Percentiles rank a stretch among this genome's conserved stretches.
phyloP scores from a whole-genome alignment of 2,888 invertebrate species.

The Neuroscelio doddi region DNA sequence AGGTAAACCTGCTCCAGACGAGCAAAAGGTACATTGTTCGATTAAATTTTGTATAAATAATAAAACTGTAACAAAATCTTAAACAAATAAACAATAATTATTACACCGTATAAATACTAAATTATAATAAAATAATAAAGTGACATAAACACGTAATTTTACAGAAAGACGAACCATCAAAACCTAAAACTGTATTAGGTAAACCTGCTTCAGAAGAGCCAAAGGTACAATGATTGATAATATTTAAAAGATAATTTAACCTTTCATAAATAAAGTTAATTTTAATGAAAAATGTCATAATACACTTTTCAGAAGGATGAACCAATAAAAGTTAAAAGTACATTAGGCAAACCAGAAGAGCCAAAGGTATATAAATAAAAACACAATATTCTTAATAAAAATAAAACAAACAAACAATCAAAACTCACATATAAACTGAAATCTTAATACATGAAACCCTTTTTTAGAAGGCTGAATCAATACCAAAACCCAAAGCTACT shows the following conservation, averaged over 20 bases:
- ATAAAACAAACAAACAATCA: not conserved
- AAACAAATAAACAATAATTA: too few relatives aligned
- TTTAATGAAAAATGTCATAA: slow-evolving; percentile 23
- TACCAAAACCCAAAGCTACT: slow-evolving; percentile 39
- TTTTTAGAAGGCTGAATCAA: slow-evolving; percentile 43
- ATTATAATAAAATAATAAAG: not conserved
- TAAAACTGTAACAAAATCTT: too few relatives aligned
- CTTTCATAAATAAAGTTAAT: not conserved
- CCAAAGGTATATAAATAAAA: slow-evolving; percentile 32
- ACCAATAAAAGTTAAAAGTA: slow-evolving; percentile 48
- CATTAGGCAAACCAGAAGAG: slow-evolving; percentile 41
- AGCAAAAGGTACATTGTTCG: slow-evolving; percentile 52
- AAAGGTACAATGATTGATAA: slow-evolving; percentile 53
- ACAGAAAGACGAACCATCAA: slow-evolving; percentile 50
- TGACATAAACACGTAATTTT: slow-evolving; percentile 27
- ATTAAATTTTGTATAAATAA: too few relatives aligned
- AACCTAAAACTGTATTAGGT: slow-evolving; percentile 54
- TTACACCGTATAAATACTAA: not conserved
- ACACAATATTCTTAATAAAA: not conserved
- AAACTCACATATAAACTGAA: not conserved
- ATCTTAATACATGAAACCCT: slow-evolving; percentile 11
- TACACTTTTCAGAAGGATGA: slow-evolving; percentile 48
- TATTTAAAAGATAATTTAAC: slow-evolving; percentile 1
- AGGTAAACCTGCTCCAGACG: slow-evolving; percentile 49
- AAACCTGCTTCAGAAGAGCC: slow-evolving; percentile 48